Evolutionary conservation across 2,113 vertebrate genomes (phyloP), one percentile per base, ranked within the genome.

Genomic region (Seriola aureovittata): DNA sequence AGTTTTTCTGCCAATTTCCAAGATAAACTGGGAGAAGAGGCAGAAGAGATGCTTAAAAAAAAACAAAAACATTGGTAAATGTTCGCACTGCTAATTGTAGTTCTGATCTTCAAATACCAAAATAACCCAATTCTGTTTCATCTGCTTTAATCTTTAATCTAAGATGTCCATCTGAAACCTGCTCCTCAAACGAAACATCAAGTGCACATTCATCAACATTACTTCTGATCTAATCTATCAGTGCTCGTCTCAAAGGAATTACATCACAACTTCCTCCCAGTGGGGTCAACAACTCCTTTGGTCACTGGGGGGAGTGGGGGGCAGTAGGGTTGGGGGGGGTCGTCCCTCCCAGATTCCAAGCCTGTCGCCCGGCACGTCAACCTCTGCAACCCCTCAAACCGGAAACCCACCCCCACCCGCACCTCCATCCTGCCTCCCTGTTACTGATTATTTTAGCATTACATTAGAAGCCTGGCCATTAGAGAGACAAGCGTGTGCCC

Each of bases 401-500:
- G 82, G 88, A 88, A 87, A 67, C 34, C 50, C 57, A 16, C 73
- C 63, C 72, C 42, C 40, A 59, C 63, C 66, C 55, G n/a, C 63
- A 64, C 75, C 62, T 38, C 10, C 14, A 48, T 64, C 25, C 57
- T 16, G 11, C 69, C 3, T 55, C 70, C 80, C 32, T 55, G 8
- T 64, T 81, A 32, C 50, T 75, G 77, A 89, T 93, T 92, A 92
- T 92, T 92, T 90, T 80, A 92, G 86, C 81, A 71, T 84, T 71
- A 75, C 90, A 91, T 92, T 84, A 91, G 88, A 71, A 75, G 76
- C 60, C 75, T 32, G 62, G 65, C 88, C 89, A 90, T 93, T 92
- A 91, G 72, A 80, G 42, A 73, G 78, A 80, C 42, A 65, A 67
- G 29, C 2, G 29, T 29, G 29, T 29, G 25, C 25, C 25, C 25